A percentile compares a stretch with the other conserved stretches of the same genome.
phyloP scores from a whole-genome alignment of 2,113 vertebrate genomes.

The Ciconia boyciana region DNA sequence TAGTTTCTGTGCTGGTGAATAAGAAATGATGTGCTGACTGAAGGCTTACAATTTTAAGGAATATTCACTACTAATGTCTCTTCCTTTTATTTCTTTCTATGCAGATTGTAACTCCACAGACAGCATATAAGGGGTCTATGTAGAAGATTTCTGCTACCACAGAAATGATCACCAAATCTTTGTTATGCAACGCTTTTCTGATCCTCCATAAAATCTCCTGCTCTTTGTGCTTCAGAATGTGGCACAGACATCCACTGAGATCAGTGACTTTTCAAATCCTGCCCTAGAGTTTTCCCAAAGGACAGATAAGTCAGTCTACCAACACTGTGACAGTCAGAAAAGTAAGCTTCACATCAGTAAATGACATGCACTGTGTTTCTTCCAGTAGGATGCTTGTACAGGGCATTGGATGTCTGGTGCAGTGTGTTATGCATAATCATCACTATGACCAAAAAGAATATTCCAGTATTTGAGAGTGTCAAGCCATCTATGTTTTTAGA shows the following conservation, averaged over 20 bases:
- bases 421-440: not conserved
- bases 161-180: not conserved
- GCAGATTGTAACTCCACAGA: not conserved
- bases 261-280: not conserved
- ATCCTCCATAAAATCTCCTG: not conserved
- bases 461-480: not conserved
- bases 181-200: not conserved
- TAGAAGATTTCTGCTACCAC: not conserved
- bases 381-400: not conserved
- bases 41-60: not conserved
- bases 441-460: not conserved
- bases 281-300: not conserved
- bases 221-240: not conserved
- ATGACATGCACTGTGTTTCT: not conserved
- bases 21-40: not conserved
- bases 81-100: not conserved
- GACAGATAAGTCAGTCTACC: not conserved
- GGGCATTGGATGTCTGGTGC: not conserved
- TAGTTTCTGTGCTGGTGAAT: not conserved
- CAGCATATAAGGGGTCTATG: not conserved
- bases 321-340: not conserved
- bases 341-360: not conserved
- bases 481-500: not conserved
- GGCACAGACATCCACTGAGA: not conserved
- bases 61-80: not conserved